phyloP scores from a whole-genome alignment of 2,797 vertebrate genomes.

The Typhlichthys subterraneus region DNA sequence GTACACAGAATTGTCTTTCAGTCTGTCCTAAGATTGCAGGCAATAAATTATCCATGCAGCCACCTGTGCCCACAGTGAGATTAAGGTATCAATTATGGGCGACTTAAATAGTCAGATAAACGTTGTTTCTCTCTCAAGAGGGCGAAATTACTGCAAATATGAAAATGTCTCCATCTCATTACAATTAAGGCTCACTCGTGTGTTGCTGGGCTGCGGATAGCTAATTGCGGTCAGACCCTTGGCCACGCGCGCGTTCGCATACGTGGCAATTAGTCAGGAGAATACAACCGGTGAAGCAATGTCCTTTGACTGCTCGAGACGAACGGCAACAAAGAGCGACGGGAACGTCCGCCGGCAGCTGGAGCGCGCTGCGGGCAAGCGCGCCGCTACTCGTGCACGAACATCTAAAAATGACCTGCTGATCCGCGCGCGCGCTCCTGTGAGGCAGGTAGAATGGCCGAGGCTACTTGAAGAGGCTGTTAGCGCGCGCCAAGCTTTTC shows the following conservation, averaged over 20 bases:
- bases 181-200: conserved; percentile 84
- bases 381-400: conserved; percentile 71
- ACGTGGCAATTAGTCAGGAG: conserved; percentile 89
- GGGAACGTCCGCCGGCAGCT: conserved; percentile 85
- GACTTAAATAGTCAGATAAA: conserved; percentile 87
- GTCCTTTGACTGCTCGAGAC: conserved; percentile 75
- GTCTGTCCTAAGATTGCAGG: conserved; percentile 27
- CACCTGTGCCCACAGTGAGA: conserved; percentile 69
- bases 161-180: conserved; percentile 88
- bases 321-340: conserved; percentile 61
- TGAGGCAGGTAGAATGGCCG: conserved; percentile 92
- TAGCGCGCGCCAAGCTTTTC: conserved; percentile 68
- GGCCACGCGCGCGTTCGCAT: conserved; percentile 77
- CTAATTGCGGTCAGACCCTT: conserved; percentile 82
- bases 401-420: conserved; percentile 87
- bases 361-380: conserved; percentile 33
- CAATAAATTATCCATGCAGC: conserved; percentile 42
- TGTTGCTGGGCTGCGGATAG: conserved; percentile 70
- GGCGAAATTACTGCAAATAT: conserved; percentile 85
- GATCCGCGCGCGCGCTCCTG: conserved; percentile 46
- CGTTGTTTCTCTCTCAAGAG: conserved; percentile 75
- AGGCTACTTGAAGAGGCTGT: conserved; percentile 88
- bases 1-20: conserved; percentile 15
- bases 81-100: conserved; percentile 78
- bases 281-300: conserved; percentile 80